Percentiles rank a stretch among this genome's conserved stretches.
phyloP scores from a whole-genome alignment of 2,113 vertebrate genomes.

The Galemys pyrenaicus region DNA sequence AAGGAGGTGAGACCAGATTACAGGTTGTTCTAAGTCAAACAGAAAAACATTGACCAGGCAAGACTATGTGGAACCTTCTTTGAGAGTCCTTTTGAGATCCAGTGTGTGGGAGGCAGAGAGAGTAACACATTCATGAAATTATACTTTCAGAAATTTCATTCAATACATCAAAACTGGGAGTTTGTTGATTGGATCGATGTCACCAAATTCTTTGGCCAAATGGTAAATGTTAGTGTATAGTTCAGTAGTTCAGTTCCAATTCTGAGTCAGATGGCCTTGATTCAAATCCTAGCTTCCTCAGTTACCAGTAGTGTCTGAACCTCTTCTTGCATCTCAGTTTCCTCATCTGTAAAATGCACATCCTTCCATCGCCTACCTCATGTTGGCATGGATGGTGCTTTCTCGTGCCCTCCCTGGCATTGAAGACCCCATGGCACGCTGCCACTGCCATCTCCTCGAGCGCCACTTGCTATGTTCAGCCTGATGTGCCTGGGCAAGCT shows the following conservation, averaged over 20 bases:
- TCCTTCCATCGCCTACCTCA: background rate
- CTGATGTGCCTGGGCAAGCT: background rate
- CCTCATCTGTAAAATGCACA: background rate
- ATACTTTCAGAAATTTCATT: background rate
- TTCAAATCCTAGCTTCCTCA: background rate
- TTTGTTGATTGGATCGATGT: background rate
- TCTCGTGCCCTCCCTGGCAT: too few relatives aligned
- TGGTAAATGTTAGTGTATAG: background rate
- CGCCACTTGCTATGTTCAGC: background rate
- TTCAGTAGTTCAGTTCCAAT: background rate
- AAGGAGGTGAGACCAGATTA: background rate
- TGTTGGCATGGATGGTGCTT: background rate
- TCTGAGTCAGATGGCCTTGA: background rate
- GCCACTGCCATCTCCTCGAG: background rate
- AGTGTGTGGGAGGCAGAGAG: background rate
- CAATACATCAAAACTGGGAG: background rate
- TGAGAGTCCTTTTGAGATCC: background rate
- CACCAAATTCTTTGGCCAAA: background rate
- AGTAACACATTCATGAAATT: background rate
- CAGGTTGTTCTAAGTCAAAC: constrained; percentile 23
- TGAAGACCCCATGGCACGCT: too few relatives aligned
- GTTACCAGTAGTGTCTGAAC: background rate
- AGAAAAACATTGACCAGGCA: background rate
- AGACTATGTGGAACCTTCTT: background rate
- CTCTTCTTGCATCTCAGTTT: background rate